Base-by-base conservation (phyloP, 2,113 vertebrate species). In the Geococcyx californianus region DNA sequence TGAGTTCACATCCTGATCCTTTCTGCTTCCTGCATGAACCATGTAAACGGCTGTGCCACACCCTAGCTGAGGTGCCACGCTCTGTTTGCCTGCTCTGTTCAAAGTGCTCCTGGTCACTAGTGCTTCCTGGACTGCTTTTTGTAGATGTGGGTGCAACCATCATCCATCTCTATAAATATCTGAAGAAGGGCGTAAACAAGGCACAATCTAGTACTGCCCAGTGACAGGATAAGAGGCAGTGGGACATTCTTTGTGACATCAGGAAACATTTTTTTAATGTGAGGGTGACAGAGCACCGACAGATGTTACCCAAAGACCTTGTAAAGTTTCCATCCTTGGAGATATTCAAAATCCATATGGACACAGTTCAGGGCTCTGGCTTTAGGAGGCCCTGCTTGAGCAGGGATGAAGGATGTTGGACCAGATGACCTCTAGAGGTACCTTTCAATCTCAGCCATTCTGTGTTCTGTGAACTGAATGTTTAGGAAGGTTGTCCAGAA, bases 221-320 rank as follows among this genome's bases (percentile, higher is more conserved):
- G 8, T 52, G 26, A 49, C 2, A 67, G 23, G 17, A 42, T 29
- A 68, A 67, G 49, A n/a, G 23, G 20, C 8, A 47, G 5, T 11
- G 11, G 8, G 14, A 34, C 1, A 3, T 4, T 54, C 2, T 23
- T 49, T 11, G 34, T 42, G 16, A n/a, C 3, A 28, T 45, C 19
- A 63, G 14, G 16, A 69, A 87, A 13, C 1, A 24, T 7, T 34
- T 59, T 52, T 73, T 72, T 25, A 33, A 11, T 2, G 0, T 51
- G 6, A 31, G 2, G 6, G 10, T 76, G 24, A 67, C 24, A 51
- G 33, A 60, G 10, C 26, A 16, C 17, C 64, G 44, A 51, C 20
- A 78, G 13, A 76, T 0, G 0, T 63, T 67, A 21, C 10, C 19
- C 33, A 55, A 29, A 54, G 18, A 13, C 1, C 0, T 28, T 68